Evolutionary conservation across 2,113 vertebrate genomes (phyloP).

Genomic region (Crotalus viridis): DNA sequence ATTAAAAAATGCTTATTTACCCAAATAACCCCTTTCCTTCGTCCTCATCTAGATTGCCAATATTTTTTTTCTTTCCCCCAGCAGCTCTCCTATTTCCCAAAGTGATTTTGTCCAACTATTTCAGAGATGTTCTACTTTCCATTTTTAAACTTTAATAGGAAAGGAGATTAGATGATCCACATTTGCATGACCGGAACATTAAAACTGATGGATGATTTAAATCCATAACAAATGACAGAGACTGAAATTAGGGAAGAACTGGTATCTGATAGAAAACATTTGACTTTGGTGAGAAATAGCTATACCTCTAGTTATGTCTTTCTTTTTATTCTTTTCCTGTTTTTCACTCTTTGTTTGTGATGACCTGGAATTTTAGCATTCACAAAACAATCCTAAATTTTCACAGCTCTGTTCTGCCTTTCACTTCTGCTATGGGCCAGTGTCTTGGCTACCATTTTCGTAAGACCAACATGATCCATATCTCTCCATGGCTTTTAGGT

Average conservation of each 20-base stretch:
- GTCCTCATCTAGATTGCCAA: background rate
- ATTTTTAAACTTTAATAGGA: background rate
- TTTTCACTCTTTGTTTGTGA: background rate
- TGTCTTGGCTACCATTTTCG: background rate
- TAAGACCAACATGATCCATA: background rate
- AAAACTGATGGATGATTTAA: background rate
- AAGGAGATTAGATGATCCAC: background rate
- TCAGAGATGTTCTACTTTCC: background rate
- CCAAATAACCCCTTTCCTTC: background rate
- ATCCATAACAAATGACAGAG: background rate
- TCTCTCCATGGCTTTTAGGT: background rate
- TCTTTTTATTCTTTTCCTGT: background rate
- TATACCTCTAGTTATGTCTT: background rate
- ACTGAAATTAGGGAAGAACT: background rate
- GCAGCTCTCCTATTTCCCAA: background rate
- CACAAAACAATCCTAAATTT: background rate
- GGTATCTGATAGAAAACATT: background rate
- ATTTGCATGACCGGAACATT: background rate
- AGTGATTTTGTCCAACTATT: background rate
- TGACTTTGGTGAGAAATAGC: background rate
- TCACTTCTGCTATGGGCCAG: background rate
- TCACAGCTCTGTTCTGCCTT: background rate
- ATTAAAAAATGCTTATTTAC: conserved; percentile 25
- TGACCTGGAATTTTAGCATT: background rate
- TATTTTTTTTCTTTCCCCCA: background rate